These are phyloP conservation scores for Pseudonaja textilis DNA, from an alignment of 2,113 vertebrate species.

Conservation along the genomic window DNA sequence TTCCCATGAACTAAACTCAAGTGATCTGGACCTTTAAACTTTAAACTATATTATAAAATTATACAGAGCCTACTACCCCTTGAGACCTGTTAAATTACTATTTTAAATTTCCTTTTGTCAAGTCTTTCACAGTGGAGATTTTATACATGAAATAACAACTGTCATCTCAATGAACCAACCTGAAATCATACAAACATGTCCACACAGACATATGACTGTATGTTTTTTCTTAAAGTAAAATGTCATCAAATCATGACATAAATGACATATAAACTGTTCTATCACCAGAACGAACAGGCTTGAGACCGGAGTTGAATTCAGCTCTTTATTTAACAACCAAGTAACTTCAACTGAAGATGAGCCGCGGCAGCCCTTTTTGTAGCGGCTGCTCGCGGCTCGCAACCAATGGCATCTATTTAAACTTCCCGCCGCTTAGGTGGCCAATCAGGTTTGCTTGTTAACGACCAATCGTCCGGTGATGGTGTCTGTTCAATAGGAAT, in stretches of 20 bases:
- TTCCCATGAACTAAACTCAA: background rate
- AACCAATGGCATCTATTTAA: no score
- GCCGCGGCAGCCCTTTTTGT: no score
- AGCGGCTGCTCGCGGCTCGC: no score
- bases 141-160: background rate
- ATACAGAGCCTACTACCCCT: background rate
- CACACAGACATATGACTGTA: constrained; percentile 5
- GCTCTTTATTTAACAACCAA: no score
- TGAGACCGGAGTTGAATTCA: no score
- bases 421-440: no score
- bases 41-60: background rate
- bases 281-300: no score
- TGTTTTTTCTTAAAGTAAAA: constrained; percentile 5
- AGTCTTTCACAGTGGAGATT: background rate
- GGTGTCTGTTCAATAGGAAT: no score
- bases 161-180: constrained; percentile 6
- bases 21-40: background rate
- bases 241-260: background rate
- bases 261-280: background rate
- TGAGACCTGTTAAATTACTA: background rate
- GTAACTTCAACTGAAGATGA: no score
- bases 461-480: no score
- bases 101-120: background rate
- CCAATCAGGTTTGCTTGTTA: no score
- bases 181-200: background rate